Conservation (phyloP, 2,113 vertebrate species). For the Oncorhynchus nerka region DNA sequence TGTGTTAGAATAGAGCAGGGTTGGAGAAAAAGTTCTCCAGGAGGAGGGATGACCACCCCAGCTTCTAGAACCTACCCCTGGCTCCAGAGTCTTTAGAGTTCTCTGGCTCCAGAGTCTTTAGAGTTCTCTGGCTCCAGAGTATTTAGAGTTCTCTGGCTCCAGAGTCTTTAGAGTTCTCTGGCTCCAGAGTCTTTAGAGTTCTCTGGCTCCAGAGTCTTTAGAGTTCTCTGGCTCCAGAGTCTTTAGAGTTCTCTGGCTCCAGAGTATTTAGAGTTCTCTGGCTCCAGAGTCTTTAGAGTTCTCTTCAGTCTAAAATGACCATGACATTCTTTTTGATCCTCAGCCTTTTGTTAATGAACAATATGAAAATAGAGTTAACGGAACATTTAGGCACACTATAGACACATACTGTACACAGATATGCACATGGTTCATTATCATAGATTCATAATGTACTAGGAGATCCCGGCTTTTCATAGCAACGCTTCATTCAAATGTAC, state of each 20-base stretch:
- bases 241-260: slow-evolving; percentile 59
- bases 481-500: too few species aligned
- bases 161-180: too few species aligned
- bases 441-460: slow-evolving; percentile 78
- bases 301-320: slow-evolving; percentile 80
- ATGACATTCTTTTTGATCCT: slow-evolving; percentile 79
- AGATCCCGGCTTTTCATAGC: too few species aligned
- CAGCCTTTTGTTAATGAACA: slow-evolving; percentile 75
- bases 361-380: slow-evolving; percentile 85
- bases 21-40: too few species aligned
- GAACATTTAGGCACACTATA: slow-evolving; percentile 95
- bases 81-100: slow-evolving; percentile 34
- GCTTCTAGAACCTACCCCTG: too few species aligned
- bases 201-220: slow-evolving; percentile 44
- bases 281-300: slow-evolving; percentile 33
- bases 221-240: too few species aligned
- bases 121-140: too few species aligned
- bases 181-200: slow-evolving; percentile 33
- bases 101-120: slow-evolving; percentile 44
- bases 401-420: slow-evolving; percentile 94
- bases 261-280: too few species aligned
- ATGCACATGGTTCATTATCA: slow-evolving; percentile 70
- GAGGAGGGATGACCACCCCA: too few species aligned
- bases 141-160: slow-evolving; percentile 58
- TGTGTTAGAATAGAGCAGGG: too few species aligned